phyloP scores from a whole-genome alignment of 2,888 invertebrate species.

The Zaprionus bogoriensis region DNA sequence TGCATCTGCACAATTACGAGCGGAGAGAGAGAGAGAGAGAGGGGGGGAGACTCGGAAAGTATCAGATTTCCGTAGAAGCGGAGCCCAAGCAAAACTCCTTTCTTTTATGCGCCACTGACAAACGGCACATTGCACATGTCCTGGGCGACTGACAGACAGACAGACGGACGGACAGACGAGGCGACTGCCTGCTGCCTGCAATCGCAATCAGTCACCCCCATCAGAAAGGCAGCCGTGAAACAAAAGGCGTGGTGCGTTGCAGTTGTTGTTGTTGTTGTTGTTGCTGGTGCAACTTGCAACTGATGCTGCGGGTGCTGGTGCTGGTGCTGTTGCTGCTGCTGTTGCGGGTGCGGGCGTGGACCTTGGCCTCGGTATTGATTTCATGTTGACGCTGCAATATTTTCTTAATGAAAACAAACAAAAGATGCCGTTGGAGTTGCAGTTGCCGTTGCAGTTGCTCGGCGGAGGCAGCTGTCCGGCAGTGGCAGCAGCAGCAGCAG shows the following conservation, averaged over 20 bases:
- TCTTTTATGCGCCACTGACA: conserved; percentile 78
- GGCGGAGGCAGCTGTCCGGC: conserved; percentile 44
- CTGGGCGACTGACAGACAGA: conserved; percentile 32
- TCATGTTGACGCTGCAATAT: conserved; percentile 78
- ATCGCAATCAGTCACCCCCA: conserved; percentile 76
- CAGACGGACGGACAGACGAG: conserved; percentile 12
- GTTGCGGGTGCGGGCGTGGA: conserved; percentile 50
- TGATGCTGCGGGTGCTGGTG: conserved; percentile 39
- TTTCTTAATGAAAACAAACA: conserved; percentile 78
- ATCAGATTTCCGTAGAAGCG: conserved; percentile 72
- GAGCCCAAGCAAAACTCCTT: conserved; percentile 75
- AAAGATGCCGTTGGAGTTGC: conserved; percentile 52
- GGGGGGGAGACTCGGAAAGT: conserved; percentile 38
- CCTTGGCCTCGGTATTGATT: conserved; percentile 76
- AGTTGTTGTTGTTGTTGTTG: conserved; percentile 17
- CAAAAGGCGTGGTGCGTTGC: conserved; percentile 59
- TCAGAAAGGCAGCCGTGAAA: conserved; percentile 74
- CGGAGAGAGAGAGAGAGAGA: conserved; percentile 18
- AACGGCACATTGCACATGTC: conserved; percentile 78
- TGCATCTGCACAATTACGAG: conserved; percentile 77
- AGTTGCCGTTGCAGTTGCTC: conserved; percentile 26
- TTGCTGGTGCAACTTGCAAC: conserved; percentile 18
- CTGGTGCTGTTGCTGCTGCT: conserved; percentile 39
- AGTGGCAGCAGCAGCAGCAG: conserved; percentile 40
- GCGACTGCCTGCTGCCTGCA: conserved; percentile 57